Base-by-base conservation (phyloP, 2,113 vertebrate genomes). In the Polypterus senegalus region DNA sequence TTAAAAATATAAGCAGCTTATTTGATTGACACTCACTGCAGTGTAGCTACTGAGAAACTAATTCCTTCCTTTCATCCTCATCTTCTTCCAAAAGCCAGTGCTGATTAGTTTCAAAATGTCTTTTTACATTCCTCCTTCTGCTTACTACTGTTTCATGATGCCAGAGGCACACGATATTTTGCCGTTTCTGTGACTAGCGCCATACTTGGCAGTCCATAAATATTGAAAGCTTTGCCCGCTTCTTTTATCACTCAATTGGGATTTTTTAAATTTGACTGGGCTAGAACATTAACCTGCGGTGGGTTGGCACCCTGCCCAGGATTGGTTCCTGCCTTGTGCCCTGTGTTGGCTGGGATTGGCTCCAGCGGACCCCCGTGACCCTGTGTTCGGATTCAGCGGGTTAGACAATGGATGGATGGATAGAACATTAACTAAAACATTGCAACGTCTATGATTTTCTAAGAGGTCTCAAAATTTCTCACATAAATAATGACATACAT, bases 111-210 rank as follows among this genome's bases (percentile, higher is more conserved):
- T 58, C 46, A 57, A 57, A 63, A 63, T 63, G 54, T 63, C 62
- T 63, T 57, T 63, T 63, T 58, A 63, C 58, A 58, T 63, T 63
- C 62, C 62, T 57, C n/a, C 54, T 63, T 57, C 62, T 63, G 62
- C 62, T 63, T 58, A 63, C 54, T 63, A 63, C 62, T 8, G 55
- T 63, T 57, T 57, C 54, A 63, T 46, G 57, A 43, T 46, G 58
- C 47, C 57, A 27, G 10, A 57, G 5, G 62, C 54, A 63, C 7
- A 57, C 27, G 27, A 27, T 27, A 27, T 27, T 27, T 27, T 27
- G 27, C 56, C 58, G 54, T 53, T 57, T 63, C 46, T 57, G 27
- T 56, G 44, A 7, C 56, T 63, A 63, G 56, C 49, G 61, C 57
- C 63, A 64, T 63, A 47, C 53, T 56, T 56, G 46, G 56, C 46